Percentiles rank a stretch among this genome's conserved stretches.
These are phyloP conservation scores for Herpetotheres cachinnans DNA, from an alignment of 2,113 vertebrate genomes.

Conservation along the genomic window DNA sequence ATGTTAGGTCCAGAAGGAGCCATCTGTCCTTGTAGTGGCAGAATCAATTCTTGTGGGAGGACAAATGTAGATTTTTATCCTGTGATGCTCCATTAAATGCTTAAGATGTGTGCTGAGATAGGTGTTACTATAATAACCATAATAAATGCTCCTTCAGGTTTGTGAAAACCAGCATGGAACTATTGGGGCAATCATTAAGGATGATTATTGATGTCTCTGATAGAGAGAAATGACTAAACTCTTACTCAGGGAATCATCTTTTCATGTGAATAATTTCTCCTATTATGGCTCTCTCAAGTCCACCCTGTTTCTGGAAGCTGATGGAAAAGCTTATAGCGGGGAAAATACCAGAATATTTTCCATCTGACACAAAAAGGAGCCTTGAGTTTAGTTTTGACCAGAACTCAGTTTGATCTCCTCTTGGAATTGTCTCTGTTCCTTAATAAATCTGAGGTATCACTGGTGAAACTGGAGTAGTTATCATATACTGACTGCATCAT, in stretches of 20 bases:
- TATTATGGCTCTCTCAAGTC: background rate
- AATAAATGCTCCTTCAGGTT: conserved; percentile 14
- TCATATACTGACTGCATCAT: background rate
- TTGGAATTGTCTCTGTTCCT: background rate
- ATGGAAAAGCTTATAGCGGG: background rate
- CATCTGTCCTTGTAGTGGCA: background rate
- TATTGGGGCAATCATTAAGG: background rate
- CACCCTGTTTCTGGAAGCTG: background rate
- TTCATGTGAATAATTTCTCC: background rate
- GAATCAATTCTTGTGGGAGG: background rate
- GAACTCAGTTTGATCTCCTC: background rate
- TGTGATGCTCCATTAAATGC: conserved; percentile 17
- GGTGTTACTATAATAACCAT: conserved; percentile 24
- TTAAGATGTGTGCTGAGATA: conserved; percentile 27
- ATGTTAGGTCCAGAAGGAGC: background rate
- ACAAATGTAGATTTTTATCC: conserved; percentile 37
- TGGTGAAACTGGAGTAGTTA: background rate
- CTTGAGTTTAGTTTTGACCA: background rate
- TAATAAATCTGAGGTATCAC: background rate
- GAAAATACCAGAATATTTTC: background rate
- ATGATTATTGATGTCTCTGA: background rate
- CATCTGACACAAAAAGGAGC: background rate
- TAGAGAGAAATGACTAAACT: background rate
- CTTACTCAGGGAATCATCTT: background rate
- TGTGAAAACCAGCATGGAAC: conserved; percentile 3